Evolutionary conservation across 2,797 vertebrate species (phyloP).

Genomic region (Momotus momota): DNA sequence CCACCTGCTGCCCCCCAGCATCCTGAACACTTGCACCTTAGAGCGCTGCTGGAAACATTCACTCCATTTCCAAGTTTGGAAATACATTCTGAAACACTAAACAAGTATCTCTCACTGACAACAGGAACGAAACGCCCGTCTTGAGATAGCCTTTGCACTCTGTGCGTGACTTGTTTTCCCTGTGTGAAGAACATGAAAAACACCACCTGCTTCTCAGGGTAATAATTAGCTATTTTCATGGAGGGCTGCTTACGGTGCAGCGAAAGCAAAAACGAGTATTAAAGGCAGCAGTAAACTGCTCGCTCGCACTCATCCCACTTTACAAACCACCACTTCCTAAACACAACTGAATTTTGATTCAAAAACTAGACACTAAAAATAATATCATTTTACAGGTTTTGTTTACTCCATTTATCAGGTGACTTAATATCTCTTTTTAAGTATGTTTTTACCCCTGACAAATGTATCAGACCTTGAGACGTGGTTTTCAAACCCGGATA

Average conservation of each 20-base stretch:
- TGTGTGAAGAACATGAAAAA: not conserved
- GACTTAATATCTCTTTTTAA: not conserved
- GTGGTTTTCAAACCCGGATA: conserved; percentile 55
- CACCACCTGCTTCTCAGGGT: not conserved
- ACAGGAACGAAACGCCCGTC: accelerated
- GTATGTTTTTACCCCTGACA: not conserved
- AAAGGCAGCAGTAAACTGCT: not conserved
- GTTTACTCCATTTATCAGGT: conserved; percentile 6
- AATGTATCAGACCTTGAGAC: conserved; percentile 40
- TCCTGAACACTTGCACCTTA: not conserved
- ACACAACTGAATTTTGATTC: not conserved
- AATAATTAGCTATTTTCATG: not conserved
- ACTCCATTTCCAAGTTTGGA: accelerated
- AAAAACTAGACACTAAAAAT: not conserved
- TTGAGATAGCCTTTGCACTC: not conserved
- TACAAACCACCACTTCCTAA: not conserved
- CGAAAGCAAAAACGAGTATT: not conserved
- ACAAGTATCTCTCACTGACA: not conserved
- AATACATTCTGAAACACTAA: not conserved
- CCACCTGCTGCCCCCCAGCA: not conserved
- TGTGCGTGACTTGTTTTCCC: not conserved
- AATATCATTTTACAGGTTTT: not conserved
- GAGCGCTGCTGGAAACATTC: not conserved
- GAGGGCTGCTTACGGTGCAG: not conserved
- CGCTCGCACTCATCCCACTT: not conserved